Evolutionary conservation across 2,797 vertebrate genomes (phyloP).

Genomic region (Falco peregrinus): DNA sequence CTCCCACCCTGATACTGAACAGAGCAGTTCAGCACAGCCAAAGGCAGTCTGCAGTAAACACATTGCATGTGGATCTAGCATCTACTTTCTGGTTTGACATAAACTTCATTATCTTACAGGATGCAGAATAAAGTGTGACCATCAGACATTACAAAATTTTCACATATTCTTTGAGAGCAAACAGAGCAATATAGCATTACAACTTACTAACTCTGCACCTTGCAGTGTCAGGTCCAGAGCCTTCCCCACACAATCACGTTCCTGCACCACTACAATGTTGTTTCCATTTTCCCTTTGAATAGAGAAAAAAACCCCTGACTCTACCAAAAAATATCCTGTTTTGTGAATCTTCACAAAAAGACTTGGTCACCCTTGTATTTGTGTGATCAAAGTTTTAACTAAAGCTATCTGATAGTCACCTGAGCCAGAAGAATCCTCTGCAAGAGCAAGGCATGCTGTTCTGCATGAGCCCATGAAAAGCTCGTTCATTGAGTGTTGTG

Average conservation of each 20-base stretch:
- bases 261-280: neutral
- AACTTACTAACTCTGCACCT: neutral
- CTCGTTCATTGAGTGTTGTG: neutral
- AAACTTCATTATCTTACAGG: neutral
- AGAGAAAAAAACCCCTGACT: rapidly evolving
- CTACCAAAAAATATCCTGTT: too few relatives aligned
- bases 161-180: neutral
- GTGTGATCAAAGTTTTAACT: neutral
- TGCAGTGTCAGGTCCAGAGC: neutral
- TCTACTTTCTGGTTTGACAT: neutral
- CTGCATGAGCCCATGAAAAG: neutral
- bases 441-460: neutral
- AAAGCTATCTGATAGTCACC: neutral
- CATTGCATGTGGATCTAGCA: neutral
- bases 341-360: neutral
- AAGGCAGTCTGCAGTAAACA: neutral
- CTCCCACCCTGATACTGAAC: neutral
- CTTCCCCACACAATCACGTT: neutral
- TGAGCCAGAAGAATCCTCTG: neutral
- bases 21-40: neutral
- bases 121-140: neutral
- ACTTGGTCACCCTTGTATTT: neutral
- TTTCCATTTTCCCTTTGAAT: neutral
- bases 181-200: neutral
- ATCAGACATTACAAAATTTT: neutral